Conservation (phyloP, 2,797 vertebrate genomes). For the Tangara arthus region DNA sequence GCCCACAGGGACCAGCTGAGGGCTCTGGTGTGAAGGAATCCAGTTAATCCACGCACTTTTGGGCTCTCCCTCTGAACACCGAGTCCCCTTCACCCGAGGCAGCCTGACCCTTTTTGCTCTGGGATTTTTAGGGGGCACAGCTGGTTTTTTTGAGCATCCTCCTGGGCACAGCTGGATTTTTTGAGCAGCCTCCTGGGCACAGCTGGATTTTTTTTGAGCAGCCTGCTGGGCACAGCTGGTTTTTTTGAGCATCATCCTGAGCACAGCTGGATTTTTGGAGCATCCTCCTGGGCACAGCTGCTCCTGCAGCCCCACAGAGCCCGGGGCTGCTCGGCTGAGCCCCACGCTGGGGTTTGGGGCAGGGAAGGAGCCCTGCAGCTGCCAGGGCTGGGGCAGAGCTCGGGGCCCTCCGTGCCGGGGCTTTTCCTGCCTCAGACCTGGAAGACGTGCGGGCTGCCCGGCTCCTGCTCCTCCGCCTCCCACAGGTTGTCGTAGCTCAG, state of each 20-base stretch:
- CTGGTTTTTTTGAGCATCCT: no score
- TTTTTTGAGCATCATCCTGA: no score
- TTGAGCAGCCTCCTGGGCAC: not conserved
- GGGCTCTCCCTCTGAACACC: not conserved
- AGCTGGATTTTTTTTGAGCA: no score
- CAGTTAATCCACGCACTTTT: not conserved
- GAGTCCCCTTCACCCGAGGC: not conserved
- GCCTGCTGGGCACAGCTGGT: no score
- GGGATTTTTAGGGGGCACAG: not conserved
- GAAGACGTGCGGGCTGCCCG: not conserved
- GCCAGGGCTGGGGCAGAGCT: not conserved
- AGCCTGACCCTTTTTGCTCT: not conserved
- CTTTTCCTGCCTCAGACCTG: not conserved
- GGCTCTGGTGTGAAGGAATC: not conserved
- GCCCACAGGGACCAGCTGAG: not conserved
- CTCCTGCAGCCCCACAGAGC: not conserved
- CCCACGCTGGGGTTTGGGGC: not conserved
- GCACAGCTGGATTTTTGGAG: not conserved
- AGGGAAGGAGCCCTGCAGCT: no score
- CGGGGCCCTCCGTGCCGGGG: no score
- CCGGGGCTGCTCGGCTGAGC: not conserved
- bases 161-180: not conserved
- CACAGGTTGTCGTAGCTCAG: slow-evolving; percentile 63
- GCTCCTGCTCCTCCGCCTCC: slow-evolving; percentile 59
- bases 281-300: not conserved